phyloP scores from a whole-genome alignment of 2,888 invertebrate species.

The Pinctada fucata region DNA sequence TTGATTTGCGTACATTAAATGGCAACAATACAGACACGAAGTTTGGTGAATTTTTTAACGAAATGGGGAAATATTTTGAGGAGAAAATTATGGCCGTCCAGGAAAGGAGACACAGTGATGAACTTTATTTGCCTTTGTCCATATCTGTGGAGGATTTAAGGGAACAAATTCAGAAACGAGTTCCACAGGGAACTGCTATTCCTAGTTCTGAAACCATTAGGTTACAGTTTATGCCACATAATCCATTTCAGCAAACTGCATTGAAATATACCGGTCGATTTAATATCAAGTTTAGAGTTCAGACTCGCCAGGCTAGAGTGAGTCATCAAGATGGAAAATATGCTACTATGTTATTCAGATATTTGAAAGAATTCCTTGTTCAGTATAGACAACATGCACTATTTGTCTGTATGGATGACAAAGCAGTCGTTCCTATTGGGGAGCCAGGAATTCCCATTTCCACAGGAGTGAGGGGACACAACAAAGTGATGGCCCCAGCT shows the following conservation, averaged over 20 bases:
- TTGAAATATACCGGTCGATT: constrained; percentile 32
- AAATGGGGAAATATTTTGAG: constrained; percentile 35
- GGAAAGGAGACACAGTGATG: constrained; percentile 33
- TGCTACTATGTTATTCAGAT: constrained; percentile 28
- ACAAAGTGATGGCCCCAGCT: constrained; percentile 27
- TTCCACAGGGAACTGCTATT: constrained; percentile 34
- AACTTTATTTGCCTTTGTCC: constrained; percentile 36
- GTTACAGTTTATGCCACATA: constrained; percentile 38
- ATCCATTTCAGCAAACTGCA: constrained; percentile 28
- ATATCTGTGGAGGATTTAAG: constrained; percentile 33
- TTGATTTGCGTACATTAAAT: constrained; percentile 11
- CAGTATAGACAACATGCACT: constrained; percentile 12
- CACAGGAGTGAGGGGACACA: constrained; percentile 21
- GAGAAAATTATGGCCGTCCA: constrained; percentile 29
- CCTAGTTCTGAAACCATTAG: constrained; percentile 31
- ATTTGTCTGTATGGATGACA: constrained; percentile 43
- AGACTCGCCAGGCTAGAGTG: constrained; percentile 31
- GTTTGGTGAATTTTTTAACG: constrained; percentile 24
- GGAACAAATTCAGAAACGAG: constrained; percentile 15
- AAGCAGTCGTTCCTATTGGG: constrained; percentile 38
- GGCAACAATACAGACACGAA: constrained; percentile 19
- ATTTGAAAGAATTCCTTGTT: constrained; percentile 37
- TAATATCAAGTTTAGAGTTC: constrained; percentile 37
- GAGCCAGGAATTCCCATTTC: constrained; percentile 29
- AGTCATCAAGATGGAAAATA: constrained; percentile 35